Base-by-base conservation (phyloP, 2,888 invertebrate species). In the Cerastis rubricosa region DNA sequence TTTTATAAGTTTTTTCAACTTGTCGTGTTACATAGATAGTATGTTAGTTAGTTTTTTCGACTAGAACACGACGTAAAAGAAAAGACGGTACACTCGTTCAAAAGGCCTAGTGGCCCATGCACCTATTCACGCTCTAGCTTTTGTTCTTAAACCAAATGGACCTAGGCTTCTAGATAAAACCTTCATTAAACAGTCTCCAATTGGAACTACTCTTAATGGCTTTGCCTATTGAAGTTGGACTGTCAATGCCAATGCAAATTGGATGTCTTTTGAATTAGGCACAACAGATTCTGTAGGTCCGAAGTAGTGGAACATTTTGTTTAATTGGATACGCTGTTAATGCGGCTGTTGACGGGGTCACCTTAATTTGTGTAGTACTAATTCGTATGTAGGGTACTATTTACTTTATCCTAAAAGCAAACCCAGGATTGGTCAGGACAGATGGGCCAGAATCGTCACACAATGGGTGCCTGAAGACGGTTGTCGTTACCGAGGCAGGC, bases 121-220 rank as follows among this genome's bases (percentile, higher is more conserved):
- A 51, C 51, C 22, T 51, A 51, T 51, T 51, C 22, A 51, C 11
- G 5, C 22, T 22, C n/a, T 9, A 14, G 0, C 49, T 68, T 78
- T 83, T 80, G 78, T 80, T 83, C n/a, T 19, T 29, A 51, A 19
- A 63, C 19, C 35, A 0, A 78, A 71, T 83, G 45, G 63, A 63
- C 40, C 19, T 57, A 64, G 7, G 0, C 45, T 54, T 2, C 14
- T 40, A 19, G n/a, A 40, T 61, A 45, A 61, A 71, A 71, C 71
- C 61, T 40, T 71, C 61, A 78, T 71, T 78, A 80, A 64, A 57
- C 14, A 45, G 25, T 14, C 57, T 7, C 40, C 45, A 68, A 83
- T 78, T 5, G 29, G 14, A 77, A 66, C 65, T 59, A 70, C 51
- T 43, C 59, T 47, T 12, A 76, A 70, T 61, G 14, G 47, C 1